These are phyloP conservation scores for Theocolax elegans DNA, from an alignment of 1,140 invertebrate genomes.

Conservation along the genomic window DNA sequence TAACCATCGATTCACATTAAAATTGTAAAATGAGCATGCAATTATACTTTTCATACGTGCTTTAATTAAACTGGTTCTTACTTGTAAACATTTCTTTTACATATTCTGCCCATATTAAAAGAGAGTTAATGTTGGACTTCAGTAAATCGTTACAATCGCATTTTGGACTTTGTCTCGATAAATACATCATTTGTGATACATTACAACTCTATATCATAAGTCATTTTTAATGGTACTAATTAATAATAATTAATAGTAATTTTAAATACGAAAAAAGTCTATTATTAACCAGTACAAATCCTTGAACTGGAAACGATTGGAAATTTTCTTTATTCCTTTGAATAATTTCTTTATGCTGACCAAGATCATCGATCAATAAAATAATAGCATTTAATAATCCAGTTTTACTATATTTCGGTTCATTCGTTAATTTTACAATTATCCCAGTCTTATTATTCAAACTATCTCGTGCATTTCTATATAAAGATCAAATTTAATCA, in stretches of 20 bases:
- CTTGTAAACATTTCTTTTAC: constrained; percentile 50
- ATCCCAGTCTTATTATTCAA: background rate
- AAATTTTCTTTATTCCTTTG: constrained; percentile 38
- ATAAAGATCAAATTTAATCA: too few relatives aligned
- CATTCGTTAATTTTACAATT: background rate
- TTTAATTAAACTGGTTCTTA: constrained; percentile 11
- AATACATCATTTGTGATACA: background rate
- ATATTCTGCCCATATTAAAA: constrained; percentile 49
- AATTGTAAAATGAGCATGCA: too few relatives aligned
- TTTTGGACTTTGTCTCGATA: background rate
- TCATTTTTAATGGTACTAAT: too few relatives aligned
- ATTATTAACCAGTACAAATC: constrained; percentile 29
- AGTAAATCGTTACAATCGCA: constrained; percentile 48
- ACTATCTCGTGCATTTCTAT: too few relatives aligned
- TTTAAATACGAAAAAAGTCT: too few relatives aligned
- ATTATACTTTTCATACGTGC: too few relatives aligned
- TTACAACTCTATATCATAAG: too few relatives aligned
- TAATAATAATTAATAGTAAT: too few relatives aligned
- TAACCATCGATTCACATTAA: too few relatives aligned
- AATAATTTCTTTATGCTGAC: constrained; percentile 2
- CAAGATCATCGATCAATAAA: constrained; percentile 42
- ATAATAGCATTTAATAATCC: constrained; percentile 48
- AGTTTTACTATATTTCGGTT: background rate
- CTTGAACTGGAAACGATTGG: constrained; percentile 44
- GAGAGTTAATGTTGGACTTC: constrained; percentile 31